Evolutionary conservation across 2,888 invertebrate genomes (phyloP), one percentile per base, ranked within the genome.

Genomic region (Eilema sororculum): DNA sequence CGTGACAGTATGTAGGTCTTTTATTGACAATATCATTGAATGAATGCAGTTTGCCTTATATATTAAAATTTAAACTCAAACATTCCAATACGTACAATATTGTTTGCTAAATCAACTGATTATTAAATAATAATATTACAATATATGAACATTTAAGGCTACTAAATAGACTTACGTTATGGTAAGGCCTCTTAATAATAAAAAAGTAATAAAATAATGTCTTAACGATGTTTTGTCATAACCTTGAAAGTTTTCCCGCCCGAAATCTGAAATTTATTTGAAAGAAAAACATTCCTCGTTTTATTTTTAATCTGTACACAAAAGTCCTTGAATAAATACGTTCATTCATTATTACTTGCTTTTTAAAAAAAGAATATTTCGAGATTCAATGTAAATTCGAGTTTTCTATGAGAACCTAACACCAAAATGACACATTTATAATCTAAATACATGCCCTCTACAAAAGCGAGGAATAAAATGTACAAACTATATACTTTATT

Each of bases 111-210:
- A 22, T 81, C 86, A 78, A 84, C 84, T 86, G 81, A 85, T 87
- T 86, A 87, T 87, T 90, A 90, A 89, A 89, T 90, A 90, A 89
- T 87, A 90, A 87, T 79, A 87, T 87, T 87, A 89, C 82, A 86
- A 86, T 86, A 84, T 81, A 83, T 80, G 79, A 85, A 86, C 85
- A 88, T 82, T 79, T 78, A 81, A 74, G 77, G 75, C 84, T 87
- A 81, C 81, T 74, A 72, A 76, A 83, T 88, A 88, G 78, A 80
- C 87, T 90, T 90, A 81, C 72, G 77, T 81, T 90, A 88, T 90
- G 92, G 91, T 92, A 92, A 91, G 90, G 88, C 86, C 81, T 87
- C 78, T 83, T 87, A 80, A 68, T 67, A 76, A 63, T 76, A 60
- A 78, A 76, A 71, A 74, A 68, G 20, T 37, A 30, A 62, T 52